Conservation (phyloP, 2,888 invertebrate species). For the Lumbricus terrestris region DNA sequence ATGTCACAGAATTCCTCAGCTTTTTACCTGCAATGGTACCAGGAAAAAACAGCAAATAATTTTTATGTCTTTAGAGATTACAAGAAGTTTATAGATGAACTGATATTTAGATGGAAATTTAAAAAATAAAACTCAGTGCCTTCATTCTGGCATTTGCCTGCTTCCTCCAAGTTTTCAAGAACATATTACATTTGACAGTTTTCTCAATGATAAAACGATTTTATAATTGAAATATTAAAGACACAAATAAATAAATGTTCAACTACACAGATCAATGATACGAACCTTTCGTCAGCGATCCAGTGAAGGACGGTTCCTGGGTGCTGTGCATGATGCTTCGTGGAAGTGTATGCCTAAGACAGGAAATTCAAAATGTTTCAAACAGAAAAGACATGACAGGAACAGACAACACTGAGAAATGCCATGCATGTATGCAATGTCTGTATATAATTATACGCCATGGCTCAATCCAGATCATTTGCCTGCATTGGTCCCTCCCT, state of each 20-base stretch:
- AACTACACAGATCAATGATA: not conserved
- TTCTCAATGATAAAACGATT: too few relatives aligned
- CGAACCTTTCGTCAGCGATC: not conserved
- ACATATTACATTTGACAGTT: too few relatives aligned
- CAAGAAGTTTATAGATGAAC: not conserved
- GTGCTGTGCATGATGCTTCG: not conserved
- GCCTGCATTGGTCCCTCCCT: too few relatives aligned
- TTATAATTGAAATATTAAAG: too few relatives aligned
- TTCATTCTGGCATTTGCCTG: too few relatives aligned
- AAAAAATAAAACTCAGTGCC: too few relatives aligned
- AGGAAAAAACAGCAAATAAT: not conserved
- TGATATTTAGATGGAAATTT: not conserved
- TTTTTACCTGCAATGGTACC: slow-evolving; percentile 14
- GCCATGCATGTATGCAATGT: not conserved
- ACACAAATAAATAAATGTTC: not conserved
- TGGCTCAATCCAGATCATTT: too few relatives aligned
- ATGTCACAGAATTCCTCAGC: slow-evolving; percentile 17
- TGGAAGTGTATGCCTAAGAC: not conserved
- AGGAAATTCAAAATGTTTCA: not conserved
- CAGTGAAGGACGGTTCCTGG: not conserved
- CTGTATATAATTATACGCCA: too few relatives aligned
- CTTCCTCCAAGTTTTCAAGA: too few relatives aligned
- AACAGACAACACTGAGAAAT: not conserved
- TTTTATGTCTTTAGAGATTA: not conserved
- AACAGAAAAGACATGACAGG: not conserved